phyloP scores from a whole-genome alignment of 1,140 invertebrate genomes.

The Dendroctonus valens region DNA sequence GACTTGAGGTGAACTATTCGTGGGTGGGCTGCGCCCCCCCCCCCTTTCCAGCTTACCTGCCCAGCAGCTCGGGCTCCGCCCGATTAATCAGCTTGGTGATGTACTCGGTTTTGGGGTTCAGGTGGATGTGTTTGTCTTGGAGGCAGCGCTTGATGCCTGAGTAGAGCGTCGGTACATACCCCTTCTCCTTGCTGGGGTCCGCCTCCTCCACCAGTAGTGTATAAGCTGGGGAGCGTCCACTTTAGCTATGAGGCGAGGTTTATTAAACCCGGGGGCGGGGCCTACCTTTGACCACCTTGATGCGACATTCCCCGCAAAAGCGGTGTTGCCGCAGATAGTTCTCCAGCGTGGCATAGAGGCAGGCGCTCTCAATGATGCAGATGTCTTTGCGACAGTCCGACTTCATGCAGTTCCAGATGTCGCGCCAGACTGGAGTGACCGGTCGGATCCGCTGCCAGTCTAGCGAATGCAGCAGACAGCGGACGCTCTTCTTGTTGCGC shows the following conservation, averaged over 20 bases:
- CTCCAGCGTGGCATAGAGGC: constrained; percentile 79
- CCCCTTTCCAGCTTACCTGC: constrained; percentile 58
- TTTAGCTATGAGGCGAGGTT: neutral
- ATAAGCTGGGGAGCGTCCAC: constrained; percentile 60
- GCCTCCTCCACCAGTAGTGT: constrained; percentile 81
- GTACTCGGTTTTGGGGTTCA: constrained; percentile 82
- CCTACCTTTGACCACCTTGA: constrained; percentile 67
- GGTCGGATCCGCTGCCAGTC: constrained; percentile 79
- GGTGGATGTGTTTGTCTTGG: constrained; percentile 81
- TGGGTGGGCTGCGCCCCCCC: constrained; percentile 79
- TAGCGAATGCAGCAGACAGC: constrained; percentile 83
- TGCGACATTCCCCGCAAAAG: constrained; percentile 89
- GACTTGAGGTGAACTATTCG: no score
- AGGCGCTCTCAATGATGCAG: constrained; percentile 79
- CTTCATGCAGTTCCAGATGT: constrained; percentile 87
- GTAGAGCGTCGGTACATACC: constrained; percentile 82
- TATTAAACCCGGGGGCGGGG: constrained; percentile 74
- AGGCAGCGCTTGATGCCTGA: constrained; percentile 82
- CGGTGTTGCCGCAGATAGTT: constrained; percentile 89
- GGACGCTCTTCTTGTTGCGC: constrained; percentile 79
- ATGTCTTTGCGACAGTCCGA: constrained; percentile 80
- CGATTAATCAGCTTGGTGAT: constrained; percentile 82
- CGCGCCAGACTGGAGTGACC: constrained; percentile 68
- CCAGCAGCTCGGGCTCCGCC: constrained; percentile 85
- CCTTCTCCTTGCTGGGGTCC: constrained; percentile 81